phyloP scores from a whole-genome alignment of 2,113 vertebrate genomes.

The Triplophysa siluroides region DNA sequence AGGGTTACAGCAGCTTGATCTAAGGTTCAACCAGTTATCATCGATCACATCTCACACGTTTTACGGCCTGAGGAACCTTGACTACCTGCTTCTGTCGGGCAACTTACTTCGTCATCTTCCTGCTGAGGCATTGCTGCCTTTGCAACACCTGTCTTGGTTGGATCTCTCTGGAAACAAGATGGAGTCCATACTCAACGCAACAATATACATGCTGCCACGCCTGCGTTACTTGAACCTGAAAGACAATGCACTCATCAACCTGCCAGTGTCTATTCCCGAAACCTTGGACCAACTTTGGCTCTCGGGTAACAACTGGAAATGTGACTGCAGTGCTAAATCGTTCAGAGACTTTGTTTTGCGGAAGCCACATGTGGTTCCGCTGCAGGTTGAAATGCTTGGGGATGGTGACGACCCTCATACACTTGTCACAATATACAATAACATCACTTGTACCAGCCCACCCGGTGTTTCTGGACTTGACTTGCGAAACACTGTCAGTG shows the following conservation, averaged over 20 bases:
- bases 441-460: constrained; percentile 87
- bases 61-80: constrained; percentile 81
- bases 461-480: constrained; percentile 76
- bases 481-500: constrained; percentile 78
- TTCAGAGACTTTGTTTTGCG: constrained; percentile 81
- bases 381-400: constrained; percentile 77
- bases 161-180: constrained; percentile 81
- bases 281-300: constrained; percentile 87
- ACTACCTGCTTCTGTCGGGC: constrained; percentile 87
- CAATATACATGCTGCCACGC: constrained; percentile 73
- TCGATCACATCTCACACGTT: constrained; percentile 78
- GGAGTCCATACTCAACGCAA: constrained; percentile 67
- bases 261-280: constrained; percentile 71
- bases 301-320: constrained; percentile 88
- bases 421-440: constrained; percentile 84
- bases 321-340: constrained; percentile 79
- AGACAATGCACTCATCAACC: constrained; percentile 79
- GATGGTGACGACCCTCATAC: constrained; percentile 83
- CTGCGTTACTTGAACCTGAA: constrained; percentile 85
- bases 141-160: constrained; percentile 79
- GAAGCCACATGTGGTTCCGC: constrained; percentile 77
- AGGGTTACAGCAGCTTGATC: constrained; percentile 84
- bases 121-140: constrained; percentile 67
- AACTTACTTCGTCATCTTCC: constrained; percentile 80
- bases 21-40: constrained; percentile 83